phyloP scores from a whole-genome alignment of 2,888 invertebrate species.

The Corbicula japonica region DNA sequence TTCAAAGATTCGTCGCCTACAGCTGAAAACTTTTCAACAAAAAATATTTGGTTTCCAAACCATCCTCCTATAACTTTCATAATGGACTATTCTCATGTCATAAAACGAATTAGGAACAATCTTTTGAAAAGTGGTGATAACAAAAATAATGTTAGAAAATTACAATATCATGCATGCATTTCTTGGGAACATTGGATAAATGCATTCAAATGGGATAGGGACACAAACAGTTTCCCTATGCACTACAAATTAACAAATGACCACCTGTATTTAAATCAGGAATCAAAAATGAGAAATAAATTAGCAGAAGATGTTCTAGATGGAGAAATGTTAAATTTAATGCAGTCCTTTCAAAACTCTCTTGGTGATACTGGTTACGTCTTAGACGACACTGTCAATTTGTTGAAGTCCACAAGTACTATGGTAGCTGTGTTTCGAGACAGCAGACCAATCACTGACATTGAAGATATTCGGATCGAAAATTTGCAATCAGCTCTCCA shows the following conservation, averaged over 20 bases:
- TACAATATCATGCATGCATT: conserved; percentile 16
- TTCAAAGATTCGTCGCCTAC: not conserved
- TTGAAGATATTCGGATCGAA: conserved; percentile 11
- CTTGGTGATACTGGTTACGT: not conserved
- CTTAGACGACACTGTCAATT: conserved; percentile 7
- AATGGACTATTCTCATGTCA: conserved; percentile 43
- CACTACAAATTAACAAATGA: conserved; percentile 51
- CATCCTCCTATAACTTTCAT: conserved; percentile 35
- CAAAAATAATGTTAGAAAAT: conserved; percentile 5
- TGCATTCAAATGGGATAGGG: conserved; percentile 58
- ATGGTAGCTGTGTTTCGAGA: conserved; percentile 25
- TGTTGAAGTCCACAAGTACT: conserved; percentile 18
- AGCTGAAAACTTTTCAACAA: conserved; percentile 18
- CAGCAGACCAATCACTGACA: conserved; percentile 23
- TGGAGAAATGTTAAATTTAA: conserved; percentile 45
- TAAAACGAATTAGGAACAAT: conserved; percentile 52
- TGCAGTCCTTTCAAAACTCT: not conserved
- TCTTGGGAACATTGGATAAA: conserved; percentile 54
- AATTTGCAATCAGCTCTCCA: not conserved
- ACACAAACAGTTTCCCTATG: conserved; percentile 37
- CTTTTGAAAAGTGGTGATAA: conserved; percentile 39
- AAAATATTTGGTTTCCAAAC: conserved; percentile 12
- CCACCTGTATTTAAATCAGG: conserved; percentile 38
- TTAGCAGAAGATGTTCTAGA: conserved; percentile 63
- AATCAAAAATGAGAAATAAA: conserved; percentile 59